Base-by-base conservation (phyloP, 2,797 vertebrate genomes). In the Coracias cyanogaster region DNA sequence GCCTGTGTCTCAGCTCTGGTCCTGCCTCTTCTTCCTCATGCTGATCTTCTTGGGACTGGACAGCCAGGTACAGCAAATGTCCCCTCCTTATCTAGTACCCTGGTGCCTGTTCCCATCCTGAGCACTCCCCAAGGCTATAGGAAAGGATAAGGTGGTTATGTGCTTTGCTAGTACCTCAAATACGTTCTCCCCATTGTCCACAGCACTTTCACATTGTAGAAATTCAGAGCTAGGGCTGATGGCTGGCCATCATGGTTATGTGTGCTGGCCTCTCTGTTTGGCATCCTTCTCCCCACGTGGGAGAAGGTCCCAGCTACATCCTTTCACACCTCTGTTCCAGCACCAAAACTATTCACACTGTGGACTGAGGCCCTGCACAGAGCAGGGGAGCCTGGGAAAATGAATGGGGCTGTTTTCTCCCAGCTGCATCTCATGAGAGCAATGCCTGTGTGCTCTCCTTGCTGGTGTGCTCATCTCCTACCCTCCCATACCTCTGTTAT, bases 11-110 rank as follows among this genome's bases (percentile, higher is more conserved):
- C 98, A 98, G 49, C 98, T 99, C 92, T 99, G 99, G 99, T 98
- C 99, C 25, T 98, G 99, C 71, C 98, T 99, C 26, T 99, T 99
- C 98, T 99, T 99, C 97, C 89, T 99, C 90, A 99, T 99, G 99
- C 60, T 99, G 67, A 90, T 99, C 83, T 98, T 99, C 94, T 94
- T 99, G 54, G 99, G 98, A 57, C 97, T 99, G 64, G 99, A 99
- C 96, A 99, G 98, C 86, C 99, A 99, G 99, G 99, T 99, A 97
- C 2, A 82, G 69, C 13, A 58, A 35, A 35, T 0, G 0, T 6
- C 11, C 9, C 14, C 18, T 45, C 6, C 35, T 67, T 20, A 6
- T 55, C 54, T 43, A 64, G 52, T 1, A 1, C 6, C 15, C 29
- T 29, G 9, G 18, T 65, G 17, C 54, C 41, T 71, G 12, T 86